These are phyloP conservation scores for Amphimallon solstitiale DNA, from an alignment of 2,888 invertebrate genomes.

Conservation along the genomic window DNA sequence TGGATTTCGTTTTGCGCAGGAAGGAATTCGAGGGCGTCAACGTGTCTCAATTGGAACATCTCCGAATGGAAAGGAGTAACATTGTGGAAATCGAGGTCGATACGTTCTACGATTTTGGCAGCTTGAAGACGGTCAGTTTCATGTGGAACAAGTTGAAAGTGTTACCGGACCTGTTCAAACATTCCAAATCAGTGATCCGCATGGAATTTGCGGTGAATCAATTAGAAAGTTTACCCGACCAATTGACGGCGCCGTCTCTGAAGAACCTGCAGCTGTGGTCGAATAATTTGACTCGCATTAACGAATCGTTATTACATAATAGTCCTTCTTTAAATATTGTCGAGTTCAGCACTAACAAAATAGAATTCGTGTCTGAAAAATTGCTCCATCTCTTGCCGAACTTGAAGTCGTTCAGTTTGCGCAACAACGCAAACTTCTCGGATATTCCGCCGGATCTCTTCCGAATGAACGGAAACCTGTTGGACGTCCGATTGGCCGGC, in stretches of 20 bases:
- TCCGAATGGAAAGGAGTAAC: background rate
- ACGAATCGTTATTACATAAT: background rate
- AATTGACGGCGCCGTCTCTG: background rate
- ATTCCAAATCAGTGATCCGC: background rate
- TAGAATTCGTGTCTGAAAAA: background rate
- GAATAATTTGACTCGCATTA: background rate
- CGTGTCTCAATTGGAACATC: background rate
- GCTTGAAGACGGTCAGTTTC: slow-evolving; percentile 1
- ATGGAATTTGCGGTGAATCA: background rate
- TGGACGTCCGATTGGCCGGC: background rate
- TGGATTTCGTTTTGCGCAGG: slow-evolving; percentile 1
- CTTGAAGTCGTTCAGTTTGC: slow-evolving; percentile 31
- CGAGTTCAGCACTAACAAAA: slow-evolving; percentile 35
- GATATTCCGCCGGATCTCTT: slow-evolving; percentile 13
- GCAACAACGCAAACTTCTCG: slow-evolving; percentile 21
- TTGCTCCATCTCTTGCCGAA: slow-evolving; percentile 8
- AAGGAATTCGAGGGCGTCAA: background rate
- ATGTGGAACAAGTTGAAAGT: background rate
- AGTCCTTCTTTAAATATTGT: slow-evolving; percentile 13
- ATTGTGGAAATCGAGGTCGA: background rate
- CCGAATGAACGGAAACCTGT: background rate
- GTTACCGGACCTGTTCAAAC: background rate
- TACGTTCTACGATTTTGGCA: slow-evolving; percentile 4
- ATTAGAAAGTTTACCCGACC: background rate
- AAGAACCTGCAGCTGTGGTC: background rate